phyloP scores from a whole-genome alignment of 2,888 invertebrate species.

The Drosophila multiciliata region DNA sequence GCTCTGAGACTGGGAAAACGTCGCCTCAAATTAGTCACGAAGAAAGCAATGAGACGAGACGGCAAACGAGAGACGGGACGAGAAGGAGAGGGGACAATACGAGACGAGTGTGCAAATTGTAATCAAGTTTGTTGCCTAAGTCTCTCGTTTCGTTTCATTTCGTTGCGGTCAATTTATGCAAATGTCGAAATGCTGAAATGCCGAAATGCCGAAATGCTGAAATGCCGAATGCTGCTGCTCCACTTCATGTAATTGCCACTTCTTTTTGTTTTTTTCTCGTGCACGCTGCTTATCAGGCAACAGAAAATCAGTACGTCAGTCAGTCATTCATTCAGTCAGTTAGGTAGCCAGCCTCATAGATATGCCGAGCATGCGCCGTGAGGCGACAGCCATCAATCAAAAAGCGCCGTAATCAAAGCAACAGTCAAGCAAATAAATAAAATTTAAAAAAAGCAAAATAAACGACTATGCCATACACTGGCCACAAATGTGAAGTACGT shows the following conservation, averaged over 20 bases:
- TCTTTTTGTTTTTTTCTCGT: conserved; percentile 26
- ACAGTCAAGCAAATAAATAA: conserved; percentile 23
- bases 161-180: conserved; percentile 69
- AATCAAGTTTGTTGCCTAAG: conserved; percentile 71
- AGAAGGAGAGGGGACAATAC: background rate
- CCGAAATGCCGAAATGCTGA: conserved; percentile 48
- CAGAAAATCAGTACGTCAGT: conserved; percentile 75
- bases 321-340: conserved; percentile 43
- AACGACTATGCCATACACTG: background rate
- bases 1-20: conserved; percentile 62
- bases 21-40: conserved; percentile 71
- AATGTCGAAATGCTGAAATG: conserved; percentile 64
- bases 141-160: conserved; percentile 57
- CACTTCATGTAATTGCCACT: conserved; percentile 75
- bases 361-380: conserved; percentile 72
- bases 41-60: conserved; percentile 47
- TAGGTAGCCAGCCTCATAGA: conserved; percentile 52
- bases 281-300: conserved; percentile 60
- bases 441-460: conserved; percentile 3
- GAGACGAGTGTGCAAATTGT: conserved; percentile 39
- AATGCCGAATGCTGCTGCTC: conserved; percentile 56
- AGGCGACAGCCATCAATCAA: conserved; percentile 79
- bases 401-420: conserved; percentile 62
- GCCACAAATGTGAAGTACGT: background rate
- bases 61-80: background rate